Percentiles rank a stretch among this genome's conserved stretches.
These are phyloP conservation scores for Neuroterus valhalla DNA, from an alignment of 1,140 invertebrate genomes.

Conservation along the genomic window DNA sequence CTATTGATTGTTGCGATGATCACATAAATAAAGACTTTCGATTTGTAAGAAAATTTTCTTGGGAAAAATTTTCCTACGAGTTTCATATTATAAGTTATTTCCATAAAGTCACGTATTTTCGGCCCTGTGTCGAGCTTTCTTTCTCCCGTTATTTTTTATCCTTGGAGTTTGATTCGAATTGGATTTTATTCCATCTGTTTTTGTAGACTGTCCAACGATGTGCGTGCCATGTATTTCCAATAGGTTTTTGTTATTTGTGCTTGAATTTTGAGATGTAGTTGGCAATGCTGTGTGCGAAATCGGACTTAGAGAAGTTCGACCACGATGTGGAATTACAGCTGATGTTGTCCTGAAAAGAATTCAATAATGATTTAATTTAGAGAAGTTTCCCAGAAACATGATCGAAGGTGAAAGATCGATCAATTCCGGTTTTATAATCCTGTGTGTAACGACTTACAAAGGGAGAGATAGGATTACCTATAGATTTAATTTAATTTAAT, in stretches of 20 bases:
- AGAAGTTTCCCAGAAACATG: no score
- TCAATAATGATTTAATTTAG: no score
- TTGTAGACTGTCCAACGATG: slow-evolving; percentile 21
- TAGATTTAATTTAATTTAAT: no score
- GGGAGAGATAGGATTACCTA: no score
- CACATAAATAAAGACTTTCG: neutral
- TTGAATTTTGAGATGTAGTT: neutral
- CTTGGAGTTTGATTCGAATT: slow-evolving; percentile 18
- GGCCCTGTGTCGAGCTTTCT: slow-evolving; percentile 1
- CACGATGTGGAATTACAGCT: slow-evolving; percentile 44
- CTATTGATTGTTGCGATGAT: slow-evolving; percentile 5
- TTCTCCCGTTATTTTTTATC: neutral
- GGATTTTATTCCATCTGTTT: neutral
- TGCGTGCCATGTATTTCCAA: slow-evolving; percentile 33
- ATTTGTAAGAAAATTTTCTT: neutral
- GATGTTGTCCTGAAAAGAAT: slow-evolving; percentile 45
- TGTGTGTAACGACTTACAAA: no score
- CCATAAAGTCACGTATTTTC: neutral
- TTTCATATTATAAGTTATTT: neutral
- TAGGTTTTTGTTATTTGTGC: neutral
- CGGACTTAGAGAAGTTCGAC: slow-evolving; percentile 62
- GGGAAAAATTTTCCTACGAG: neutral
- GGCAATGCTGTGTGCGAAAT: slow-evolving; percentile 47
- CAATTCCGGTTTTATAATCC: no score
- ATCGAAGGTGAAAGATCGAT: no score